Percentiles rank a stretch among this genome's conserved stretches.
phyloP scores from a whole-genome alignment of 2,888 invertebrate species.

The Ernsta delagoae region DNA sequence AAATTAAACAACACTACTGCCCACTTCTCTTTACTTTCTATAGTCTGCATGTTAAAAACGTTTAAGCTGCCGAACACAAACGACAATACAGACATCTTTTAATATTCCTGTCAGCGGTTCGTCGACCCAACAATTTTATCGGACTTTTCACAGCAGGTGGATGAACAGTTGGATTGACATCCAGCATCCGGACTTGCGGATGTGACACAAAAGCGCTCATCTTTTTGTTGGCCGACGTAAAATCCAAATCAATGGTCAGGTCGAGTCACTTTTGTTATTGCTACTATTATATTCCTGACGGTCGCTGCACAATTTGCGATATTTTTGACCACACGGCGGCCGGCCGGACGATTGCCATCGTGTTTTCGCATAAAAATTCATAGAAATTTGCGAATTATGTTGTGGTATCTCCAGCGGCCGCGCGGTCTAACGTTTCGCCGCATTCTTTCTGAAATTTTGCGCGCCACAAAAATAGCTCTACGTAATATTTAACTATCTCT shows the following conservation, averaged over 20 bases:
- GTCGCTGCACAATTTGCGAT: slow-evolving; percentile 56
- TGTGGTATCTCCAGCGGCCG: slow-evolving; percentile 45
- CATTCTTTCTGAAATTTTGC: slow-evolving; percentile 22
- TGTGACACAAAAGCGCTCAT: slow-evolving; percentile 71
- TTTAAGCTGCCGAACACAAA: slow-evolving; percentile 44
- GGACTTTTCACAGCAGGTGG: slow-evolving; percentile 57
- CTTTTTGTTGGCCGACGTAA: slow-evolving; percentile 71
- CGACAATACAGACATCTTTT: slow-evolving; percentile 66
- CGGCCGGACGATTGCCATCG: slow-evolving; percentile 52
- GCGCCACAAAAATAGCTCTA: slow-evolving; percentile 11
- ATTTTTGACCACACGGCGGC: slow-evolving; percentile 56
- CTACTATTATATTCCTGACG: slow-evolving; percentile 70
- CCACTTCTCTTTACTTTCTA: too few species aligned
- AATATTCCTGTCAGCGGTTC: slow-evolving; percentile 63
- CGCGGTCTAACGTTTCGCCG: slow-evolving; percentile 40
- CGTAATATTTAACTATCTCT: slow-evolving; percentile 9
- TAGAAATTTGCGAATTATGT: slow-evolving; percentile 52
- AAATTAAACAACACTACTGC: too few species aligned
- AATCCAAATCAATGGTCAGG: slow-evolving; percentile 83
- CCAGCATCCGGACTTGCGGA: slow-evolving; percentile 69
- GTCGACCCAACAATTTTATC: slow-evolving; percentile 69
- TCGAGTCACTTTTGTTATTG: slow-evolving; percentile 80
- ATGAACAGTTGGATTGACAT: slow-evolving; percentile 62
- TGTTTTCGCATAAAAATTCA: slow-evolving; percentile 63
- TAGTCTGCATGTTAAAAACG: background rate